Evolutionary conservation across 2,888 invertebrate genomes (phyloP).

Genomic region (Sminthurides aquaticus): DNA sequence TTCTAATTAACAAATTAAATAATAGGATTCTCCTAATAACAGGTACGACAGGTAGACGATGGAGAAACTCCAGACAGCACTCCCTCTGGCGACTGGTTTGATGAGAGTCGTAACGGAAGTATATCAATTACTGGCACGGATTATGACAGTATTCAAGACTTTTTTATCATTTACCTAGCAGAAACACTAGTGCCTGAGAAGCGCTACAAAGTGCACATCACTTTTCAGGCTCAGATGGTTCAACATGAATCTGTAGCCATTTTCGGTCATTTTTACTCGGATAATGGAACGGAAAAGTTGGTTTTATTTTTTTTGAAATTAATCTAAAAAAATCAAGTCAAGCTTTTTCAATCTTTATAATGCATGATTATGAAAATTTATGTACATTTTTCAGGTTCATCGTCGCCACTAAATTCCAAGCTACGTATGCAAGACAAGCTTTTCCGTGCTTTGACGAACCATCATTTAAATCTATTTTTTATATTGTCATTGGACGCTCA

Average conservation of each 20-base stretch:
- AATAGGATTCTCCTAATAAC: no score
- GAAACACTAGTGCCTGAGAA: not conserved
- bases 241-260: not conserved
- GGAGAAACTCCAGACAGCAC: not conserved
- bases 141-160: conserved; percentile 8
- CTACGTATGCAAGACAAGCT: conserved; percentile 51
- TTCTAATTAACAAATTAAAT: no score
- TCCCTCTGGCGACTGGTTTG: not conserved
- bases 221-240: not conserved
- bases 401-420: conserved; percentile 49
- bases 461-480: conserved; percentile 67
- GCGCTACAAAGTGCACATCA: conserved; percentile 5
- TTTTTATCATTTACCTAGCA: conserved; percentile 1
- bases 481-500: conserved; percentile 56
- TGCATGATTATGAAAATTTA: not conserved
- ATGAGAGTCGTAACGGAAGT: not conserved
- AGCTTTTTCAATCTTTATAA: not conserved
- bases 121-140: not conserved
- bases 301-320: no score
- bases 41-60: not conserved
- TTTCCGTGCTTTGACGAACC: conserved; percentile 88
- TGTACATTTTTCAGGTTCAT: conserved; percentile 44
- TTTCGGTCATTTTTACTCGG: not conserved
- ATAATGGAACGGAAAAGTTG: not conserved
- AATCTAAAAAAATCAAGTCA: no score